A percentile compares a stretch with the other conserved stretches of the same genome.
Conservation (phyloP, 2,797 vertebrate species). For the Aulostomus chinensis region DNA sequence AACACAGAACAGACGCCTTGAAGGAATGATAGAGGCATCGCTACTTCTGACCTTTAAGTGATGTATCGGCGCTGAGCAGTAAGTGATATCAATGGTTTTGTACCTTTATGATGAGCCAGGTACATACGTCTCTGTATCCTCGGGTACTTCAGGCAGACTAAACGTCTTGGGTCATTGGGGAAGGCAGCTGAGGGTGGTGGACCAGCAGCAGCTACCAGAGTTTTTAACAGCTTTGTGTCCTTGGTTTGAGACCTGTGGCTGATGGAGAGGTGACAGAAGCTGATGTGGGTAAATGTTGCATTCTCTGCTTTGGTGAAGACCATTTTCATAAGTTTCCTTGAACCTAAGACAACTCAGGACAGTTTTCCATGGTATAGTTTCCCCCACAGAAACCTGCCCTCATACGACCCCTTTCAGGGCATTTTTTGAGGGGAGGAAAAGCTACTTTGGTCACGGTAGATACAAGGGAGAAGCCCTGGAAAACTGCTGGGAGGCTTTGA, state of each 20-base stretch:
- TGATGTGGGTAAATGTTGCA: conserved; percentile 30
- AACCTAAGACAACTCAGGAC: too few relatives aligned
- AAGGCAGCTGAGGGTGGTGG: conserved; percentile 21
- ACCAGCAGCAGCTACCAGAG: conserved; percentile 18
- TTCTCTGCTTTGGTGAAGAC: too few relatives aligned
- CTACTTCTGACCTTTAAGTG: conserved; percentile 58
- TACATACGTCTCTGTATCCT: conserved; percentile 40
- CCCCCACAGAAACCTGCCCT: too few relatives aligned
- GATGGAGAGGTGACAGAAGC: conserved; percentile 27
- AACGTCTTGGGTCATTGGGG: conserved; percentile 25
- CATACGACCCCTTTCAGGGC: too few relatives aligned
- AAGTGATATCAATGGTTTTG: conserved; percentile 62
- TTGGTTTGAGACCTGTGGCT: conserved; percentile 49
- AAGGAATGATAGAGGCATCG: conserved; percentile 39
- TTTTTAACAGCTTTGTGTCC: conserved; percentile 48
- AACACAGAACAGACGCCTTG: conserved; percentile 22
- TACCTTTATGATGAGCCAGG: conserved; percentile 30
- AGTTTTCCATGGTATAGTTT: too few relatives aligned
- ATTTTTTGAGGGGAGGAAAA: too few relatives aligned
- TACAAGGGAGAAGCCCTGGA: too few relatives aligned
- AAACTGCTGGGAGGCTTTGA: too few relatives aligned
- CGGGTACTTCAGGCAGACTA: conserved; percentile 25
- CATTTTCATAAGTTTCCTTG: too few relatives aligned
- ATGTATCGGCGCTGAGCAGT: conserved; percentile 44
- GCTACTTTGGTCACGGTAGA: too few relatives aligned